phyloP scores from a whole-genome alignment of 2,888 invertebrate genomes.

The Apamea crenata region DNA sequence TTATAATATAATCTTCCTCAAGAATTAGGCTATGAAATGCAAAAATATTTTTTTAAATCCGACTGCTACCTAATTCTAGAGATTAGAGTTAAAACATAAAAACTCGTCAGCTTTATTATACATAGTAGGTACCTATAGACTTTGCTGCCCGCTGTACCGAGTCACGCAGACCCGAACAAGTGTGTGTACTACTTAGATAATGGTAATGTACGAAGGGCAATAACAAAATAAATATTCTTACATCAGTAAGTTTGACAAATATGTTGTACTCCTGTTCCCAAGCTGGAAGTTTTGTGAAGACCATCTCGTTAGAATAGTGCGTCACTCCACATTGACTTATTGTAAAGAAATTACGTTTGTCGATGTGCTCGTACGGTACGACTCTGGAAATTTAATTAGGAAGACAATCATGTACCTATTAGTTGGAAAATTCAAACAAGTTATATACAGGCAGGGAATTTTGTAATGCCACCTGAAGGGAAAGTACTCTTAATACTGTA shows the following conservation, averaged over 20 bases:
- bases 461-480: too few relatives aligned
- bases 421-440: not conserved
- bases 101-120: not conserved
- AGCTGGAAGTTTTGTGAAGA: conserved; percentile 93
- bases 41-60: not conserved
- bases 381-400: conserved; percentile 88
- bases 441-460: too few relatives aligned
- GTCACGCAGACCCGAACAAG: not conserved
- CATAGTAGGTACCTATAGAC: too few relatives aligned
- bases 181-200: not conserved
- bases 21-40: not conserved
- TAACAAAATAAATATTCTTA: conserved; percentile 72
- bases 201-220: not conserved
- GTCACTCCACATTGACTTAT: conserved; percentile 96
- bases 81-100: not conserved
- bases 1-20: not conserved
- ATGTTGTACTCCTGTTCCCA: conserved; percentile 96
- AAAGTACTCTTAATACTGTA: too few relatives aligned
- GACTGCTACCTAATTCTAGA: not conserved
- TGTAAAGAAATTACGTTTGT: conserved; percentile 94
- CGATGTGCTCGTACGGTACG: conserved; percentile 93
- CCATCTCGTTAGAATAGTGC: conserved; percentile 94
- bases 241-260: conserved; percentile 94
- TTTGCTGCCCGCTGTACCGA: not conserved
- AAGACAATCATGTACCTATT: not conserved